Base-by-base conservation (phyloP, 1,140 invertebrate species). In the Zaprionus davidi region DNA sequence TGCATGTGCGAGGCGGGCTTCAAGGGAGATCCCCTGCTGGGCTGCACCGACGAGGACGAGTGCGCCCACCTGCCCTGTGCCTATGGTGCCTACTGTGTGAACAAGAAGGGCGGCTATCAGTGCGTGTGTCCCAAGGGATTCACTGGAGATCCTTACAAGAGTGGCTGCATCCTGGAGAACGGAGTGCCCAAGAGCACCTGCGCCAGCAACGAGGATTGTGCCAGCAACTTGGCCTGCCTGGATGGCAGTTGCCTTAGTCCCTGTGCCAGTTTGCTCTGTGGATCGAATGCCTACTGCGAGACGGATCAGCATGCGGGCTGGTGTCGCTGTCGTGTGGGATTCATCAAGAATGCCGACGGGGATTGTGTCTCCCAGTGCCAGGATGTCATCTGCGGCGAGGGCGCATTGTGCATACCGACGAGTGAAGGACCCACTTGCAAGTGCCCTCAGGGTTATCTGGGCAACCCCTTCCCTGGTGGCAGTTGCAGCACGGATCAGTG, bases 381-480 rank as follows among this genome's bases (percentile, higher is more conserved):
- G 67, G 95, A 95, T 46, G 95, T 97, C 73, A 94, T 96, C 38
- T 98, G 97, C 91, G 97, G 96, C 2, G 86, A 93, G n/a, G 96
- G 96, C 79, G 97, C 97, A 2, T 95, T 97, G 60, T 98, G 97
- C 91, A 97, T 98, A 63, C 96, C 97, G n/a, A 97, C 97, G 26
- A 95, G 95, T 64, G 94, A 95, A 38, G 97, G 97, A 24, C 96
- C 97, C 15, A 97, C 97, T 2, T 98, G 97, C 90, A 96, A 96
- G 90, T 98, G 97, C 86, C 94, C 96, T 5, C 96, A 97, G 91
- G 97, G 97, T 38, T 96, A 96, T 87, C 95, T 96, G 46, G 97
- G 97, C 2, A 98, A 98, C 93, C 97, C 97, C 20, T 98, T 98
- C 94, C 96, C 97, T 7, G 97, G 97, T 31, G 97, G 97, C 34